Evolutionary conservation across 2,888 invertebrate genomes (phyloP).

Genomic region (Helleia helle): DNA sequence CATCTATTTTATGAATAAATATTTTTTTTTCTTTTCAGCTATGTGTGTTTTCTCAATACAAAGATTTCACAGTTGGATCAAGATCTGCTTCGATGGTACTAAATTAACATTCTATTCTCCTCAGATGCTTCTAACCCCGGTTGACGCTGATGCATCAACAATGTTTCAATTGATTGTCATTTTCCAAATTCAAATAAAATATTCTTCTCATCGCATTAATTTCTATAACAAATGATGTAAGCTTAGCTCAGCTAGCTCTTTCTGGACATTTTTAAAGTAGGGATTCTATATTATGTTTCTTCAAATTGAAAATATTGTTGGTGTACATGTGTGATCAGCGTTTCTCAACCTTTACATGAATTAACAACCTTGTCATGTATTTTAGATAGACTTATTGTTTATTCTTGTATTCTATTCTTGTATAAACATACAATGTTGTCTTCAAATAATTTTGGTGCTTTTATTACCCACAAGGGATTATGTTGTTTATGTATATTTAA

Average conservation of each 20-base stretch:
- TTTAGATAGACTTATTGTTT: no score
- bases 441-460: constrained; percentile 1
- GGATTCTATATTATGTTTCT: no score
- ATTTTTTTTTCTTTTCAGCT: constrained; percentile 77
- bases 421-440: background rate
- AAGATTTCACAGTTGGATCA: constrained; percentile 91
- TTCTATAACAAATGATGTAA: no score
- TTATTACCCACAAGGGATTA: background rate
- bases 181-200: background rate
- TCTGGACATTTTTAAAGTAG: background rate
- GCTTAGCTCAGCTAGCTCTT: no score
- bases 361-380: no score
- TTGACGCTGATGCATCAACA: constrained; percentile 13
- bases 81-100: constrained; percentile 82
- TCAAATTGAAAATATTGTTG: constrained; percentile 2
- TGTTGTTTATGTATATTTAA: no score
- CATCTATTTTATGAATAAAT: no score
- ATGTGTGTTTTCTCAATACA: constrained; percentile 93
- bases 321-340: constrained; percentile 4
- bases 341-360: constrained; percentile 2
- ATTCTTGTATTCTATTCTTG: no score
- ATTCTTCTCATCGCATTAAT: no score
- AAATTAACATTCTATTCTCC: constrained; percentile 44
- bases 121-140: constrained; percentile 1
- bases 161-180: background rate